Evolutionary conservation across 1,140 invertebrate species (phyloP).

Genomic region (Drosophila ohnishii): DNA sequence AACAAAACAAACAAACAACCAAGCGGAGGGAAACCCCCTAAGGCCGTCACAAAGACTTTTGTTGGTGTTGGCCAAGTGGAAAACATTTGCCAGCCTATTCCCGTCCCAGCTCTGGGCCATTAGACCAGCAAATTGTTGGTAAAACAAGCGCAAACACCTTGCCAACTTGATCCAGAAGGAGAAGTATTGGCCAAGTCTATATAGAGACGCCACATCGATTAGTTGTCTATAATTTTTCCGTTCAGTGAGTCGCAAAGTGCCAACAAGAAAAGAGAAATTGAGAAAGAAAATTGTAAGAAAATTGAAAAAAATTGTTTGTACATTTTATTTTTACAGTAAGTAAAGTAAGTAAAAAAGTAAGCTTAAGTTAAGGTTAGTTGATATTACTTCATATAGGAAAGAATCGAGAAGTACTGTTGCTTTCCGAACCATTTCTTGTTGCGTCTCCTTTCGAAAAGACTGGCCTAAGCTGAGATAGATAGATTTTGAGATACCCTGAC

Average conservation of each 20-base stretch:
- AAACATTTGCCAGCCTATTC: slow-evolving; percentile 73
- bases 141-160: slow-evolving; percentile 81
- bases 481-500: slow-evolving; percentile 8
- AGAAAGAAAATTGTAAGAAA: neutral
- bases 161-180: slow-evolving; percentile 36
- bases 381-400: no score
- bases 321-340: neutral
- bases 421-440: neutral
- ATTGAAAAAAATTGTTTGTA: neutral
- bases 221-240: slow-evolving; percentile 82
- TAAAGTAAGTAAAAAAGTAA: no score
- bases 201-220: slow-evolving; percentile 59
- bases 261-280: slow-evolving; percentile 4
- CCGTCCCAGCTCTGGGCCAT: slow-evolving; percentile 40
- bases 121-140: slow-evolving; percentile 76
- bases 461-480: neutral
- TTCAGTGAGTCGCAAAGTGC: slow-evolving; percentile 74
- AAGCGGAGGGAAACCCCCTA: slow-evolving; percentile 43
- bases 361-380: neutral
- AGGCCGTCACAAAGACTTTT: slow-evolving; percentile 46
- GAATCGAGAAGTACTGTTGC: no score
- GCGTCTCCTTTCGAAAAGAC: neutral
- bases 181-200: slow-evolving; percentile 30
- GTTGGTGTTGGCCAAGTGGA: slow-evolving; percentile 71
- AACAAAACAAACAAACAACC: slow-evolving; percentile 45